Evolutionary conservation across 2,797 vertebrate genomes (phyloP).

Genomic region (Cirrhinus molitorella): DNA sequence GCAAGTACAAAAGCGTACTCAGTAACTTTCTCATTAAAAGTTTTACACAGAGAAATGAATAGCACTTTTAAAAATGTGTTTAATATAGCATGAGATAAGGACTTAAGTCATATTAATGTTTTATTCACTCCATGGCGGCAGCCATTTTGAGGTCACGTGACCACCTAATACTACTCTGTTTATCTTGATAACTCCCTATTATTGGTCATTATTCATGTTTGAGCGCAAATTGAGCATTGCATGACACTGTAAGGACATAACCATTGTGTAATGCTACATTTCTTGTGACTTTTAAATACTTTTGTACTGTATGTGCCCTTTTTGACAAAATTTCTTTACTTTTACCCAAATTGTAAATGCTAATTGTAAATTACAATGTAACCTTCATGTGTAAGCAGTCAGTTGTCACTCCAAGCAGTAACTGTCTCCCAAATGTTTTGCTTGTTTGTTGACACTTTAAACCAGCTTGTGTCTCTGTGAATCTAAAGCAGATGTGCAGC

Average conservation of each 20-base stretch:
- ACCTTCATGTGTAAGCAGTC: constrained; percentile 72
- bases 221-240: constrained; percentile 66
- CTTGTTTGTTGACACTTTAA: constrained; percentile 17
- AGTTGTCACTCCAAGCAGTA: constrained; percentile 66
- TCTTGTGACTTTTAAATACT: constrained; percentile 58
- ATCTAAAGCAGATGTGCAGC: constrained; percentile 16
- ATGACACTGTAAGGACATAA: constrained; percentile 48
- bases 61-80: too few relatives aligned
- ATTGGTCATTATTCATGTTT: constrained; percentile 63
- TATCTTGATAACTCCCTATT: constrained; percentile 1
- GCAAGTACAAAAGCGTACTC: constrained; percentile 65
- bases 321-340: constrained; percentile 64
- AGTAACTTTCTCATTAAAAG: not conserved
- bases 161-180: not conserved
- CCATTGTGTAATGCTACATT: constrained; percentile 20
- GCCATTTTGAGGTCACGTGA: not conserved
- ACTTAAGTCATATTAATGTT: not conserved
- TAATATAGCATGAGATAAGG: constrained; percentile 46
- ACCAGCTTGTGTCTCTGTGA: not conserved
- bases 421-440: constrained; percentile 9
- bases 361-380: constrained; percentile 75
- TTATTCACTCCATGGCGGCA: not conserved
- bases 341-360: constrained; percentile 61
- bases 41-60: too few relatives aligned
- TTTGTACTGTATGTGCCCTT: constrained; percentile 65